Evolutionary conservation across 2,797 vertebrate species (phyloP).

Genomic region (Arctocebus calabarensis): DNA sequence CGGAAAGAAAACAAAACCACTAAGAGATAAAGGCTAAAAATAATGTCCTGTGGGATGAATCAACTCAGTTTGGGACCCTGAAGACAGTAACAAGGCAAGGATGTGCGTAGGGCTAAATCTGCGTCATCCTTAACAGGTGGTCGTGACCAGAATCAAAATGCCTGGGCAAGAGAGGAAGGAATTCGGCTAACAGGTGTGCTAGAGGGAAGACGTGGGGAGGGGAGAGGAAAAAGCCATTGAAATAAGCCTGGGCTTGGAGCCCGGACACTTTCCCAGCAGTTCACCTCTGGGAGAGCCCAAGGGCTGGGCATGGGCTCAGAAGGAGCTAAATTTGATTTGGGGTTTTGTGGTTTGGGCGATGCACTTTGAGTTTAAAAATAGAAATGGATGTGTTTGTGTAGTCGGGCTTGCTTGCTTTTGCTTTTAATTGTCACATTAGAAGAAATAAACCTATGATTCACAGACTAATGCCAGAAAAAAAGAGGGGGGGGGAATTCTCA

Average conservation of each 20-base stretch:
- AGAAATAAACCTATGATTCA: slow-evolving; percentile 68
- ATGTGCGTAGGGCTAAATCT: slow-evolving; percentile 44
- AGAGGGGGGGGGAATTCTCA: neutral
- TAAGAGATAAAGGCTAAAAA: slow-evolving; percentile 87
- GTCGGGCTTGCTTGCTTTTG: slow-evolving; percentile 67
- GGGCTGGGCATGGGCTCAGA: slow-evolving; percentile 42
- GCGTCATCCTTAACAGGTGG: slow-evolving; percentile 70
- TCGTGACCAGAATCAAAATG: slow-evolving; percentile 29
- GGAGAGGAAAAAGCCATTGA: slow-evolving; percentile 62
- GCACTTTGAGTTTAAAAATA: slow-evolving; percentile 79
- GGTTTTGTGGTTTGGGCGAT: slow-evolving; percentile 75
- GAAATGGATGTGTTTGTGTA: slow-evolving; percentile 67
- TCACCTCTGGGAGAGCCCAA: slow-evolving; percentile 57
- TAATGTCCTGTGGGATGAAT: slow-evolving; percentile 75
- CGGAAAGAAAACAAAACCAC: slow-evolving; percentile 87
- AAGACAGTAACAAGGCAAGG: slow-evolving; percentile 73
- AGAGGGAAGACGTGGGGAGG: slow-evolving; percentile 39
- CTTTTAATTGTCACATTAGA: slow-evolving; percentile 64
- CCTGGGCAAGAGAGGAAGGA: slow-evolving; percentile 65
- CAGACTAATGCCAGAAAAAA: neutral
- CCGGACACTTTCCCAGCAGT: slow-evolving; percentile 75
- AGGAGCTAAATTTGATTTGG: slow-evolving; percentile 73
- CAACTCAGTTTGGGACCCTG: slow-evolving; percentile 67
- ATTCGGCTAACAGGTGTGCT: slow-evolving; percentile 80
- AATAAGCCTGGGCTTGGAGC: slow-evolving; percentile 54